Percentiles rank a stretch among this genome's conserved stretches.
phyloP scores from a whole-genome alignment of 2,797 vertebrate species.

The Antrozous pallidus region DNA sequence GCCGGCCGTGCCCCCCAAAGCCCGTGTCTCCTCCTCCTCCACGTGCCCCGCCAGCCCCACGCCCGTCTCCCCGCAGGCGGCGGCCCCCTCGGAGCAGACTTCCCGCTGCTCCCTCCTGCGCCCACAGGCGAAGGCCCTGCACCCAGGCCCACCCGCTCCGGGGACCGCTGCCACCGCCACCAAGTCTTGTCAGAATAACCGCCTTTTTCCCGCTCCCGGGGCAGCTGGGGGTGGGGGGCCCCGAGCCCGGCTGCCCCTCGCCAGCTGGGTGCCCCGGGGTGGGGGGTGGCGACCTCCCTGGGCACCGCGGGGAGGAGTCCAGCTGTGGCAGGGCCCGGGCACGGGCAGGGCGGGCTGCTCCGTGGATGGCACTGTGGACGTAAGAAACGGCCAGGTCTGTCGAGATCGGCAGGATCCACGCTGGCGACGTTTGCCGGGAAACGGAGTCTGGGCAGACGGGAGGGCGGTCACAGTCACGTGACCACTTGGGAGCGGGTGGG shows the following conservation, averaged over 20 bases:
- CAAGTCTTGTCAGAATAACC: too few relatives aligned
- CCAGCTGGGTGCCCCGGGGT: fast-evolving
- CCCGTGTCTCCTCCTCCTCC: too few relatives aligned
- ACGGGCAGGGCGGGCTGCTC: too few relatives aligned
- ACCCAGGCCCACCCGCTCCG: not conserved
- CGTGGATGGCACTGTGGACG: fast-evolving
- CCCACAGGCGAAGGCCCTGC: too few relatives aligned
- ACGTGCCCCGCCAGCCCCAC: not conserved
- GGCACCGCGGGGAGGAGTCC: not conserved
- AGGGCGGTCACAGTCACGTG: not conserved
- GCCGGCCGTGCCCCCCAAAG: too few relatives aligned
- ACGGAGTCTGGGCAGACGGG: fast-evolving
- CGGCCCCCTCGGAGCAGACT: not conserved
- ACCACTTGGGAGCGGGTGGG: too few relatives aligned
- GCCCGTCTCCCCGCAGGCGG: fast-evolving
- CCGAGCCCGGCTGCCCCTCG: too few relatives aligned
- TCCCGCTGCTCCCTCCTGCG: fast-evolving
- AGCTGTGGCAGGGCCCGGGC: too few relatives aligned
- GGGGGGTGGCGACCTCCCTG: not conserved
- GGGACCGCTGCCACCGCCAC: fast-evolving
- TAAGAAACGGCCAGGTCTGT: not conserved
- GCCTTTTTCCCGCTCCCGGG: not conserved
- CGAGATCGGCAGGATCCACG: not conserved
- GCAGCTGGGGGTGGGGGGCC: not conserved
- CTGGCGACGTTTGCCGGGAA: not conserved